Conservation (phyloP, 2,888 invertebrate genomes). For the Micropterix aruncella region DNA sequence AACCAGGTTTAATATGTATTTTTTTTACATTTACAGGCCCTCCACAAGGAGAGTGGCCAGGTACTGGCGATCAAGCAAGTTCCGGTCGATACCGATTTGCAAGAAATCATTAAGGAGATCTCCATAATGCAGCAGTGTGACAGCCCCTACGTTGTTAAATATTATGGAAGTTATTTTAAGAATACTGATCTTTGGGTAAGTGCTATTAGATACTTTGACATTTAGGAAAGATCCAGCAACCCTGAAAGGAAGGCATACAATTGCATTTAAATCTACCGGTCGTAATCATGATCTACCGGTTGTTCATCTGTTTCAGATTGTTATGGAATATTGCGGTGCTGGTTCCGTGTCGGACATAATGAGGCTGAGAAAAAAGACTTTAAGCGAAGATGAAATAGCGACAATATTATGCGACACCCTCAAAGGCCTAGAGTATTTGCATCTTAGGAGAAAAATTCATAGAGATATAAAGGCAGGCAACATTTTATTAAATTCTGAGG, state of each 20-base stretch:
- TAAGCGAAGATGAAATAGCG: slow-evolving; percentile 93
- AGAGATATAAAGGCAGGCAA: slow-evolving; percentile 96
- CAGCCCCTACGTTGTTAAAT: slow-evolving; percentile 97
- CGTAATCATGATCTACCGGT: too few relatives aligned
- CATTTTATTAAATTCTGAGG: slow-evolving; percentile 93
- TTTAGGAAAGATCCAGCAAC: too few relatives aligned
- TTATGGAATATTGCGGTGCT: slow-evolving; percentile 99
- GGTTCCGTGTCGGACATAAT: slow-evolving; percentile 99
- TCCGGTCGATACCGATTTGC: slow-evolving; percentile 96
- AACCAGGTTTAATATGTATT: too few relatives aligned
- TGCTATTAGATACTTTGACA: too few relatives aligned
- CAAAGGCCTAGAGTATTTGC: slow-evolving; percentile 93
- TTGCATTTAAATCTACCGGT: too few relatives aligned
- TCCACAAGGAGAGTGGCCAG: slow-evolving; percentile 95
- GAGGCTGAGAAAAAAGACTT: slow-evolving; percentile 91
- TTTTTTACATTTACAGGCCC: too few relatives aligned
- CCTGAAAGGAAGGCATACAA: too few relatives aligned
- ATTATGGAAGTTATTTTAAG: slow-evolving; percentile 99
- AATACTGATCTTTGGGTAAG: slow-evolving; percentile 95
- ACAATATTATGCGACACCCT: slow-evolving; percentile 92
- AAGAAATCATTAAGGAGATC: slow-evolving; percentile 99
- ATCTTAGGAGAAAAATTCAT: slow-evolving; percentile 92
- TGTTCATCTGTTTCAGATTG: too few relatives aligned
- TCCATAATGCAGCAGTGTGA: slow-evolving; percentile 99
- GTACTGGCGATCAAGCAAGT: slow-evolving; percentile 96